Conservation (phyloP, 2,888 invertebrate species). For the Chymomyza fuscimana region DNA sequence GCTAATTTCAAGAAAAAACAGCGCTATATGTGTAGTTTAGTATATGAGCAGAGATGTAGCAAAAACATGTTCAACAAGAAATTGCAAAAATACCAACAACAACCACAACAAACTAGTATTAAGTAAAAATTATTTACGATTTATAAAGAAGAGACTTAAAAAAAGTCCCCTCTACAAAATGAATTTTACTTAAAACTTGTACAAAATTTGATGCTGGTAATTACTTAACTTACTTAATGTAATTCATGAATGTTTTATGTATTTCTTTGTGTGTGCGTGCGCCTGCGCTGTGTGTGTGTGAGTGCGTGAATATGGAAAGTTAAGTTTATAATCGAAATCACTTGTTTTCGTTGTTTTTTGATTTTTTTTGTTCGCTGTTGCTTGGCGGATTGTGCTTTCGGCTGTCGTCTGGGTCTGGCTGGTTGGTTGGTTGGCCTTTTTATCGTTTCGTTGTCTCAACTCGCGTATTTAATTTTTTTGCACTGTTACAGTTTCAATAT, state of each 20-base stretch:
- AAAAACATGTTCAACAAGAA: conserved; percentile 18
- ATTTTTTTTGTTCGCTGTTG: conserved; percentile 21
- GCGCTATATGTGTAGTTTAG: not conserved
- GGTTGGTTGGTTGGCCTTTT: conserved; percentile 44
- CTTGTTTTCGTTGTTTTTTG: conserved; percentile 39
- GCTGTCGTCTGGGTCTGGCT: conserved; percentile 30
- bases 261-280: conserved; percentile 19
- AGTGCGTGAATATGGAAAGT: conserved; percentile 42
- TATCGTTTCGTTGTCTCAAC: conserved; percentile 36
- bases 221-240: conserved; percentile 1
- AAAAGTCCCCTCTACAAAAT: conserved; percentile 2
- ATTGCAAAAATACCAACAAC: conserved; percentile 13
- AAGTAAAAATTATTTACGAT: not conserved
- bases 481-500: conserved; percentile 57
- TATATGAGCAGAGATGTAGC: conserved; percentile 6
- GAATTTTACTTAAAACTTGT: not conserved
- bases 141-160: not conserved
- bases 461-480: conserved; percentile 54
- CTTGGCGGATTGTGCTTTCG: conserved; percentile 30
- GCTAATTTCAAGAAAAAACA: not conserved
- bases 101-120: conserved; percentile 20
- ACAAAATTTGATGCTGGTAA: not conserved
- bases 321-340: conserved; percentile 42
- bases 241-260: not conserved
- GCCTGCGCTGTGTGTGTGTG: conserved; percentile 26